Conservation (phyloP, 2,888 invertebrate genomes). For the Cephus spinipes region DNA sequence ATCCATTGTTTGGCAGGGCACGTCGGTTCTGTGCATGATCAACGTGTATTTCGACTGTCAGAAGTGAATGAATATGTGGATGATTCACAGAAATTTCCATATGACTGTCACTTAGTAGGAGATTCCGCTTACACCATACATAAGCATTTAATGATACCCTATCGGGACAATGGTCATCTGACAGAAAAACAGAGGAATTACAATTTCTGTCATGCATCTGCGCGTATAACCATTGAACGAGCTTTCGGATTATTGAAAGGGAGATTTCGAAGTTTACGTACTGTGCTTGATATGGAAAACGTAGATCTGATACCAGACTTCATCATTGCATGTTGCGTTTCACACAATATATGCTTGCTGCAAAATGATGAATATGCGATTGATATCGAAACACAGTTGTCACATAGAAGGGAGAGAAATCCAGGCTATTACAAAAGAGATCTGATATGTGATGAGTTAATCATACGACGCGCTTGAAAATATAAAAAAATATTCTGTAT, state of each 20-base stretch:
- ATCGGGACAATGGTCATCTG: constrained; percentile 24
- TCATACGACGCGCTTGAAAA: constrained; percentile 15
- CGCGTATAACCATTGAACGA: constrained; percentile 23
- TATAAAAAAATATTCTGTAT: constrained; percentile 4
- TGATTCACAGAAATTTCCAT: no score
- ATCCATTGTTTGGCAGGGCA: no score
- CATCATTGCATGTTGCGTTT: constrained; percentile 26
- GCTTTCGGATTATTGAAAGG: constrained; percentile 26
- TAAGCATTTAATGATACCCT: no score
- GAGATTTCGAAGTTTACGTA: constrained; percentile 23
- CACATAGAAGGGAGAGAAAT: not conserved
- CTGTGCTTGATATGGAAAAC: constrained; percentile 14
- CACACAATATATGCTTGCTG: constrained; percentile 26
- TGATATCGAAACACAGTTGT: constrained; percentile 3
- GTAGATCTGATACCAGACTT: constrained; percentile 18
- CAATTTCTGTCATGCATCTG: constrained; percentile 22
- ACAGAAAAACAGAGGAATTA: constrained; percentile 23
- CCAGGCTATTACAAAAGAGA: constrained; percentile 16
- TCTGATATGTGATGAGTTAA: constrained; percentile 21
- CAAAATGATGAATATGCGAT: constrained; percentile 13
- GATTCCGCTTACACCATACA: no score
- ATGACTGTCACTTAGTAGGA: no score
- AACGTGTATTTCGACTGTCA: no score
- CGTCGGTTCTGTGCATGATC: no score
- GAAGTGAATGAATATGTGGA: no score